Percentiles rank a stretch among this genome's conserved stretches.
These are phyloP conservation scores for Danio tinwini DNA, from an alignment of 2,797 vertebrate species.

Conservation along the genomic window DNA sequence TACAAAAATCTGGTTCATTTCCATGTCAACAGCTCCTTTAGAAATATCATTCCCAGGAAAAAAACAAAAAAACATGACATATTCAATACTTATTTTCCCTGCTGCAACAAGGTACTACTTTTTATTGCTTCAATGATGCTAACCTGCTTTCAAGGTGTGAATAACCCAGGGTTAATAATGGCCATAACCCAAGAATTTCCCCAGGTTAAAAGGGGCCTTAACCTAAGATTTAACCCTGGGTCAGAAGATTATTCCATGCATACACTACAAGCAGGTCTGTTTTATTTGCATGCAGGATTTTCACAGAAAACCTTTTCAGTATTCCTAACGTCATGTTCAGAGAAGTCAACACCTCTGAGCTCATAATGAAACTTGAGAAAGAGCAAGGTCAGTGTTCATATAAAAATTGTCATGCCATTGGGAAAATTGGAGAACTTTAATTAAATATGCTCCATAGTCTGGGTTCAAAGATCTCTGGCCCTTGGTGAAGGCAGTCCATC, in stretches of 20 bases:
- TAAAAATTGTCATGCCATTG: slow-evolving; percentile 14
- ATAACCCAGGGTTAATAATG: too few species aligned
- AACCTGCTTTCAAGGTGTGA: background rate
- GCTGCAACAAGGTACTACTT: background rate
- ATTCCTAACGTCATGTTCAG: background rate
- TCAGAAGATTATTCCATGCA: background rate
- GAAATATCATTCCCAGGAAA: too few species aligned
- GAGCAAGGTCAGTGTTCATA: slow-evolving; percentile 21
- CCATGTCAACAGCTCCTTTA: too few species aligned
- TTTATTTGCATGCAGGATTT: background rate
- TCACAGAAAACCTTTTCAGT: background rate
- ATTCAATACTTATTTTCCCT: too few species aligned
- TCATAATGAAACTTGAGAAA: slow-evolving; percentile 26
- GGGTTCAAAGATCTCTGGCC: slow-evolving; percentile 57
- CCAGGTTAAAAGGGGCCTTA: background rate
- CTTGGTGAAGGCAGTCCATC: slow-evolving; percentile 58
- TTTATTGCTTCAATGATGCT: background rate
- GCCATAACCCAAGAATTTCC: background rate
- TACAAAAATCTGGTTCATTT: too few species aligned
- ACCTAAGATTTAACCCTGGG: background rate
- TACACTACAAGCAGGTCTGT: background rate
- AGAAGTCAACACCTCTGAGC: background rate
- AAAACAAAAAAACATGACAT: too few species aligned
- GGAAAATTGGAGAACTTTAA: slow-evolving; percentile 43
- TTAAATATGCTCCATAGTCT: slow-evolving; percentile 57